Evolutionary conservation across 1,140 invertebrate species (phyloP).

Genomic region (Drosophila suzukii): DNA sequence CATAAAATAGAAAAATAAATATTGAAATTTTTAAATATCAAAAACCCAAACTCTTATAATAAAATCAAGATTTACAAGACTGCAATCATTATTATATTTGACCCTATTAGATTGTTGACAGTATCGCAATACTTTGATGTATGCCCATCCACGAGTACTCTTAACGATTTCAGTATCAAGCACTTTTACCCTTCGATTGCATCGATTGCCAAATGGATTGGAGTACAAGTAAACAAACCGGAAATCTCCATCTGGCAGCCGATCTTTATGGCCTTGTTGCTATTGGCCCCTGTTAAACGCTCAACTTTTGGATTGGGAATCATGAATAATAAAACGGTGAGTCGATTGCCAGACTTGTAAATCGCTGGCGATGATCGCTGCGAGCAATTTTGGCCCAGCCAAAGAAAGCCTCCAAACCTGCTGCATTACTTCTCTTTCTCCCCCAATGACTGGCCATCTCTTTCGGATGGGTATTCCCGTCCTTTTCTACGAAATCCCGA

Average conservation of each 20-base stretch:
- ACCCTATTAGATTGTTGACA: conserved; percentile 6
- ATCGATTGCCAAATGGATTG: conserved; percentile 8
- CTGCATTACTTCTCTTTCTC: conserved; percentile 9
- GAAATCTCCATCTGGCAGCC: conserved; percentile 24
- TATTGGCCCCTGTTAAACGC: conserved; percentile 14
- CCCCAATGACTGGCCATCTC: background rate
- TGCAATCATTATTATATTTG: background rate
- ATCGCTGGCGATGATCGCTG: conserved; percentile 30
- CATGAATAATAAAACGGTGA: conserved; percentile 38
- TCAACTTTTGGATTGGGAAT: conserved; percentile 19
- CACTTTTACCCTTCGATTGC: conserved; percentile 38
- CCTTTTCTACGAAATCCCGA: conserved; percentile 1
- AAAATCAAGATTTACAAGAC: no score
- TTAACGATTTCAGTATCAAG: background rate
- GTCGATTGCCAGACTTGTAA: conserved; percentile 46
- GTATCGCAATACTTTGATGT: conserved; percentile 2
- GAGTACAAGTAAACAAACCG: conserved; percentile 34
- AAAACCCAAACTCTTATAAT: no score
- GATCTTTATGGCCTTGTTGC: conserved; percentile 28
- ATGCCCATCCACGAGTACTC: background rate
- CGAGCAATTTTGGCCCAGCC: conserved; percentile 34
- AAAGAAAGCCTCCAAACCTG: conserved; percentile 48
- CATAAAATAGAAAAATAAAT: background rate
- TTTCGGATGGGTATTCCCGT: background rate
- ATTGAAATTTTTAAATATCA: background rate